These are phyloP conservation scores for Hyposmocoma kahamanoa DNA, from an alignment of 1,140 invertebrate genomes.

Conservation along the genomic window DNA sequence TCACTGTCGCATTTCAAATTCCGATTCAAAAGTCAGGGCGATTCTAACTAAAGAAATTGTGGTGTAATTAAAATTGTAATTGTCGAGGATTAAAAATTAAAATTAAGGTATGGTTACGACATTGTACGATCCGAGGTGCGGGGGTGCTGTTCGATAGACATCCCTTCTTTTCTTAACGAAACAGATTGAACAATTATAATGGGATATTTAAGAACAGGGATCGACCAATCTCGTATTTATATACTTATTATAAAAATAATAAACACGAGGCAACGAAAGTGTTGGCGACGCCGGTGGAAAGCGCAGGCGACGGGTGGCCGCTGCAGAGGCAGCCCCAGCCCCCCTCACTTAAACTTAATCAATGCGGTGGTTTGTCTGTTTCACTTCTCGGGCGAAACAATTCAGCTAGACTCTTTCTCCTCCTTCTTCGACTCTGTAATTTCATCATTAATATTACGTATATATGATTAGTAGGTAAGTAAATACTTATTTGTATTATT, in stretches of 20 bases:
- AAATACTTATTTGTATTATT: too few relatives aligned
- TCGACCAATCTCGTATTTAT: conserved; percentile 41
- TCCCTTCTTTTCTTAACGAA: too few relatives aligned
- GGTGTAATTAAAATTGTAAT: conserved; percentile 29
- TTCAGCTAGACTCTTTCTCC: conserved; percentile 71
- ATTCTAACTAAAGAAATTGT: conserved; percentile 32
- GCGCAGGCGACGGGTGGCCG: conserved; percentile 27
- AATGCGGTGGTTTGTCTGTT: conserved; percentile 70
- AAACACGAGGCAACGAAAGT: conserved; percentile 52
- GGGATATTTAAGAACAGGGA: too few relatives aligned
- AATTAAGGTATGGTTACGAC: too few relatives aligned
- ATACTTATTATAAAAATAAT: conserved; percentile 43
- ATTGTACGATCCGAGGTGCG: too few relatives aligned
- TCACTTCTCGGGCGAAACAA: conserved; percentile 53
- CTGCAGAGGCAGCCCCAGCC: conserved; percentile 12
- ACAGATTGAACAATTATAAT: too few relatives aligned
- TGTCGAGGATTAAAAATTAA: too few relatives aligned
- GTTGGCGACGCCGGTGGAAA: conserved; percentile 21
- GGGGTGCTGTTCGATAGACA: too few relatives aligned
- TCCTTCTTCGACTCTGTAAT: conserved; percentile 69
- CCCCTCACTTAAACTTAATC: conserved; percentile 66
- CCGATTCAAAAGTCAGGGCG: conserved; percentile 5
- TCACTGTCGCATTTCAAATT: conserved; percentile 44
- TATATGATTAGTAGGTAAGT: too few relatives aligned
- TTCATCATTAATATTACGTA: too few relatives aligned